Evolutionary conservation across 2,113 vertebrate species (phyloP).

Genomic region (Symphodus melops): DNA sequence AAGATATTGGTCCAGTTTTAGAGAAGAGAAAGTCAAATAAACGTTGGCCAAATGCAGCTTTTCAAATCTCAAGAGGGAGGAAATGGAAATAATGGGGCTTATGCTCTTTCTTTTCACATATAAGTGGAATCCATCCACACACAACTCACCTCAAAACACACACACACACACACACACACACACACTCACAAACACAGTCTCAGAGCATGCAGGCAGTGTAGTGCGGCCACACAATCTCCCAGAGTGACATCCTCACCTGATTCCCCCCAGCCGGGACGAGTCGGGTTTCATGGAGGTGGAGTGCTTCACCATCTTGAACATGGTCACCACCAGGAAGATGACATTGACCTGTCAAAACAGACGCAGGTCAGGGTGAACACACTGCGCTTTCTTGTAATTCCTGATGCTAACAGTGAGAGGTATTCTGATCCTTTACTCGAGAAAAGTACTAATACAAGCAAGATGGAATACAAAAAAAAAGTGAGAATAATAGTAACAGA

Average conservation of each 20-base stretch:
- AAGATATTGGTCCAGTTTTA: slow-evolving; percentile 47
- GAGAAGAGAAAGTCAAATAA: slow-evolving; percentile 62
- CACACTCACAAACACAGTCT: not conserved
- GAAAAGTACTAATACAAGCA: not conserved
- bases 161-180: not conserved
- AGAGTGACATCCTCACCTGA: slow-evolving; percentile 90
- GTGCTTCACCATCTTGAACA: slow-evolving; percentile 99
- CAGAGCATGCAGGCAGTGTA: slow-evolving; percentile 25
- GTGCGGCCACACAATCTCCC: slow-evolving; percentile 44
- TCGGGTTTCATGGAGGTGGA: slow-evolving; percentile 99
- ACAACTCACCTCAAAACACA: slow-evolving; percentile 2
- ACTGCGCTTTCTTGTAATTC: slow-evolving; percentile 65
- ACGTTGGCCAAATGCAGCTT: slow-evolving; percentile 50
- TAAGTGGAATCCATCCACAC: not conserved
- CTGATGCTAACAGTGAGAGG: slow-evolving; percentile 24
- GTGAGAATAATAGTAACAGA: not conserved
- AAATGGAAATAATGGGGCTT: slow-evolving; percentile 51
- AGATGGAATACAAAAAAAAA: not conserved
- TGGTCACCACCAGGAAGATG: slow-evolving; percentile 97
- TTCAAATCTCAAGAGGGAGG: slow-evolving; percentile 49
- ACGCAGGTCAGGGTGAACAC: slow-evolving; percentile 76
- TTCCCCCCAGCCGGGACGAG: slow-evolving; percentile 98
- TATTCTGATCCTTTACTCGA: not conserved
- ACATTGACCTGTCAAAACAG: slow-evolving; percentile 96
- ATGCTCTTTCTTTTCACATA: slow-evolving; percentile 56